Evolutionary conservation across 2,797 vertebrate genomes (phyloP), one percentile per base, ranked within the genome.

Genomic region (Tamandua tetradactyla): DNA sequence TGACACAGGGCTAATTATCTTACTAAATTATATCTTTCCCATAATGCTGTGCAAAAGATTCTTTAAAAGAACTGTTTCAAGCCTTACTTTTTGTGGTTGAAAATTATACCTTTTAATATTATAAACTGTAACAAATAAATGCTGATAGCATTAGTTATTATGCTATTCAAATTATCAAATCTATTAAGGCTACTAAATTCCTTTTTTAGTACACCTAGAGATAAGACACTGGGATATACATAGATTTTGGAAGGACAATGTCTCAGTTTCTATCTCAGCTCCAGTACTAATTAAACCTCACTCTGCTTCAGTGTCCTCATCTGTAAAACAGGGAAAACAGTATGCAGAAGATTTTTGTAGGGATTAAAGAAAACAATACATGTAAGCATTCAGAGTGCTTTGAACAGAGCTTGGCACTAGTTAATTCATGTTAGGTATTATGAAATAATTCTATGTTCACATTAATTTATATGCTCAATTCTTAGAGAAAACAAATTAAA

Each of bases 381-480:
- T 23, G 52, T 44, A 23, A 57, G 23, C 23, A 87, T 80, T 69
- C 35, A 64, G 94, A 93, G 40, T 23, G 49, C 55, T 86, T 20
- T 69, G 5, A 84, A 79, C 2, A 79, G 18, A 86, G 44, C 35
- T 27, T 69, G 90, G 62, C 25, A 55, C 14, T 44, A 87, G 87
- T 78, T 35, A 94, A 69, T 14, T 76, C 47, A 37, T 30, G 17
- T 74, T 86, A 92, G 76, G 47, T 83, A 79, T 68, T 80, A 91
- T 64, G 37, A 81, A 86, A 49, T 62, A 91, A 92, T 71, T 68
- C 17, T 55, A 72, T 15, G 18, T 62, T 88, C 62, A 49, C 20
- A 44, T 94, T 92, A 83, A 87, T 83, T 94, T 87, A 69, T 32
- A 89, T 44, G 20, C 75, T 82, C n/a, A 55, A 89, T 35, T 88